Evolutionary conservation across 2,113 vertebrate genomes (phyloP), one percentile per base, ranked within the genome.

Genomic region (Tympanuchus pallidicinctus): DNA sequence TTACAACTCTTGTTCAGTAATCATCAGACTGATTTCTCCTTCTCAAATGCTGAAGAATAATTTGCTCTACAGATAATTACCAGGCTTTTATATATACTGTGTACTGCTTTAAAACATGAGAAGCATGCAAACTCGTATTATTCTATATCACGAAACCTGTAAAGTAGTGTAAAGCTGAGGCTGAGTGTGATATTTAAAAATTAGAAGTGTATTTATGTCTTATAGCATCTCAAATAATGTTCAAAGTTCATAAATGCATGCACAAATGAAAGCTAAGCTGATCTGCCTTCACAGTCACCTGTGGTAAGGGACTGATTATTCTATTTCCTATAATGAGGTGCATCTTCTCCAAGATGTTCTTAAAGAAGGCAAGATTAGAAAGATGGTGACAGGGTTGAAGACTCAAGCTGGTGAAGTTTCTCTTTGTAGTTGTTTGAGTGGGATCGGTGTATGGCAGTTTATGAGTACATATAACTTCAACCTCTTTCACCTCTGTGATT

Each of bases 1-100:
- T 81, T 70, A 30, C 0, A 2, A 56, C 13, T 47, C 27, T 11
- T 81, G 3, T 82, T 15, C 14, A 94, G 4, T n/a, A 74, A 77
- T 91, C 25, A 45, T 50, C 28, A n/a, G 8, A 57, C 14, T 47
- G n/a, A 77, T 86, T 78, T 75, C 28, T 81, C 3, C 16, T 48
- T 92, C 92, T 75, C 45, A 83, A 86, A 71, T 34, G 25, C 38
- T 91, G 85, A 77, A 63, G 28, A 84, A 64, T 67, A 88, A 63
- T 36, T 21, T 80, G 43, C 24, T 75, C 30, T 60, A 61, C 32
- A 72, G 73, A 81, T 84, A 78, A 74, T 83, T 72, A 11, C 21
- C 11, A 2, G 1, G 38, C 59, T 86, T 61, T 74, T 74, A 32
- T 43, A 48, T 42, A 19, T 28, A 54, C n/a, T 47, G 5, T 67